Conservation (phyloP, 2,888 invertebrate species). For the Ophion slaviceki region DNA sequence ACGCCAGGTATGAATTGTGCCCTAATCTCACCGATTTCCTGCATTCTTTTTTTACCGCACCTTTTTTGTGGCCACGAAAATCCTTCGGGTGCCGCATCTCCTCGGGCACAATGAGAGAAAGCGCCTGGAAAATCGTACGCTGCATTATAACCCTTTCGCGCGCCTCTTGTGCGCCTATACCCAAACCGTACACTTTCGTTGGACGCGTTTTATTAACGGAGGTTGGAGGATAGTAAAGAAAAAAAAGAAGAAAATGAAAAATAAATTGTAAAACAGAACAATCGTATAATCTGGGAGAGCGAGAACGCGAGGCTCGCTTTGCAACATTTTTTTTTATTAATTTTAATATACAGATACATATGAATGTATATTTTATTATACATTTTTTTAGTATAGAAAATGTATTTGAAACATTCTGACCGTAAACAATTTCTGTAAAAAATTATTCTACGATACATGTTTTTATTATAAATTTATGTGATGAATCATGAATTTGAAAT, state of each 20-base stretch:
- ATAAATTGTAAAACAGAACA: slow-evolving; percentile 7
- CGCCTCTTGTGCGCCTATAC: not conserved
- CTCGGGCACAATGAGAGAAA: slow-evolving; percentile 17
- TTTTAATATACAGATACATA: no score
- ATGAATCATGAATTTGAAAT: no score
- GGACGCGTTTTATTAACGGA: slow-evolving; percentile 52
- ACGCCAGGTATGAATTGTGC: slow-evolving; percentile 67
- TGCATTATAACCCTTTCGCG: slow-evolving; percentile 48
- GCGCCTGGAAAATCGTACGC: slow-evolving; percentile 28
- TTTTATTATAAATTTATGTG: no score
- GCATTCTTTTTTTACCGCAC: slow-evolving; percentile 59
- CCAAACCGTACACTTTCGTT: slow-evolving; percentile 26
- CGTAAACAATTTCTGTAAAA: no score
- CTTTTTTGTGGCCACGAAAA: slow-evolving; percentile 54
- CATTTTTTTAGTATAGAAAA: no score
- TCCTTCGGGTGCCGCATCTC: slow-evolving; percentile 31
- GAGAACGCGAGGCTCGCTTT: not conserved
- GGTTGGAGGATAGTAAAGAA: slow-evolving; percentile 46
- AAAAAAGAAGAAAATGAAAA: slow-evolving; percentile 30
- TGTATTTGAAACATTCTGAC: no score
- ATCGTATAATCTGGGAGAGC: not conserved
- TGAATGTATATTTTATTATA: no score
- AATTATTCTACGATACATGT: no score
- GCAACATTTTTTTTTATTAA: not conserved
- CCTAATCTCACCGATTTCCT: slow-evolving; percentile 68